Conservation (phyloP, 2,888 invertebrate species). For the Calameuta idolon region DNA sequence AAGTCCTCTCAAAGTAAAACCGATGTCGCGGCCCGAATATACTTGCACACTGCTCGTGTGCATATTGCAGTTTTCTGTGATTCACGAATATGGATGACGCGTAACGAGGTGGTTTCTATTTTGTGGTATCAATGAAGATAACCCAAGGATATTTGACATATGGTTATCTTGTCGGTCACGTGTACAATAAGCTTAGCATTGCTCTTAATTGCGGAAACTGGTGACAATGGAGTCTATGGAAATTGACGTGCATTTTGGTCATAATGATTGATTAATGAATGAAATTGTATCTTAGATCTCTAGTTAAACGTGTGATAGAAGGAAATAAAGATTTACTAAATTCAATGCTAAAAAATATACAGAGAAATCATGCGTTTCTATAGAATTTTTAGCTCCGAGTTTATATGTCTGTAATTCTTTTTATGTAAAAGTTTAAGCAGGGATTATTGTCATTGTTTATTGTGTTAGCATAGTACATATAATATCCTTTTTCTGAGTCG, state of each 20-base stretch:
- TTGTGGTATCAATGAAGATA: not conserved
- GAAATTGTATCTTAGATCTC: not conserved
- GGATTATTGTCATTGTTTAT: not conserved
- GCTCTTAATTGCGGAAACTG: not conserved
- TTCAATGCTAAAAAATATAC: no score
- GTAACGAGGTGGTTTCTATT: not conserved
- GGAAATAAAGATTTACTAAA: not conserved
- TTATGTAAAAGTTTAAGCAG: not conserved
- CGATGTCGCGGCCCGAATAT: no score
- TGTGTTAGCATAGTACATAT: not conserved
- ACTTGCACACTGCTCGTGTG: not conserved
- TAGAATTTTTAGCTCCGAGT: not conserved
- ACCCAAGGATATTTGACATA: not conserved
- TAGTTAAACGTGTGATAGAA: not conserved
- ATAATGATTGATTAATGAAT: not conserved
- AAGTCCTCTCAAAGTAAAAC: no score
- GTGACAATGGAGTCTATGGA: not conserved
- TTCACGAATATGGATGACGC: not conserved
- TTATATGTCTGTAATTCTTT: not conserved
- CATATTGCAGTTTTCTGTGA: not conserved
- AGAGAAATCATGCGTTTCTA: not conserved
- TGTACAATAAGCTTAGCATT: not conserved
- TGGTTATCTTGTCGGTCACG: not conserved
- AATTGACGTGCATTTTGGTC: not conserved
- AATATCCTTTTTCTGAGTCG: not conserved